phyloP scores from a whole-genome alignment of 2,888 invertebrate species.

The Xylocampa areola region DNA sequence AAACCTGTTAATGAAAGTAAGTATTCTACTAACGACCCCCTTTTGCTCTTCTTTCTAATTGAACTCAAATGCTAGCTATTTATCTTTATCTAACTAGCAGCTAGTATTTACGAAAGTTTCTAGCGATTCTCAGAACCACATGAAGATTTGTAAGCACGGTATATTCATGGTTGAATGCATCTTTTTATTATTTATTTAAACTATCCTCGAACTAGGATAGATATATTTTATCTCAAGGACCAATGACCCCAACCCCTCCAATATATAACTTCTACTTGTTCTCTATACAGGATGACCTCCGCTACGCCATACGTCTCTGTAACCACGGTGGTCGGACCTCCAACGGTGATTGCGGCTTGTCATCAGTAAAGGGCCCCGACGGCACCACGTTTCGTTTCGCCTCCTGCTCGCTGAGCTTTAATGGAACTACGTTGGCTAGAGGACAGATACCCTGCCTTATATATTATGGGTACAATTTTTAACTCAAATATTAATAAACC shows the following conservation, averaged over 20 bases:
- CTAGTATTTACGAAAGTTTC: no score
- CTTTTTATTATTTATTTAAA: no score
- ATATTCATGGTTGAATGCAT: no score
- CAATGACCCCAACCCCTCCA: neutral
- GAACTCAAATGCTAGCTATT: no score
- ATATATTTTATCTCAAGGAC: no score
- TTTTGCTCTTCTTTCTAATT: no score
- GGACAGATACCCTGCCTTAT: slow-evolving; percentile 98
- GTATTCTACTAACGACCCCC: no score
- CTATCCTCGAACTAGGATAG: no score
- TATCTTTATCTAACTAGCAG: no score
- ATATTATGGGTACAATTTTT: slow-evolving; percentile 92
- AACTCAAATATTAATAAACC: neutral
- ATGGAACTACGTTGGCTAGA: slow-evolving; percentile 98
- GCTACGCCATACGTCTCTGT: slow-evolving; percentile 96
- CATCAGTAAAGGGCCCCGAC: slow-evolving; percentile 97
- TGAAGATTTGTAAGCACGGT: no score
- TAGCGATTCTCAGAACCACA: no score
- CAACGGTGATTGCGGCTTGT: slow-evolving; percentile 97
- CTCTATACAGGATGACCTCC: slow-evolving; percentile 92
- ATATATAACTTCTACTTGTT: neutral
- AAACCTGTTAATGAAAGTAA: no score
- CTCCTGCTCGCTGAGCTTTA: slow-evolving; percentile 97
- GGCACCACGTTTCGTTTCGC: slow-evolving; percentile 97
- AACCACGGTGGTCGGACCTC: slow-evolving; percentile 97